A percentile compares a stretch with the other conserved stretches of the same genome.
Evolutionary conservation across 2,113 vertebrate genomes (phyloP).

Genomic region (Laticauda colubrina): DNA sequence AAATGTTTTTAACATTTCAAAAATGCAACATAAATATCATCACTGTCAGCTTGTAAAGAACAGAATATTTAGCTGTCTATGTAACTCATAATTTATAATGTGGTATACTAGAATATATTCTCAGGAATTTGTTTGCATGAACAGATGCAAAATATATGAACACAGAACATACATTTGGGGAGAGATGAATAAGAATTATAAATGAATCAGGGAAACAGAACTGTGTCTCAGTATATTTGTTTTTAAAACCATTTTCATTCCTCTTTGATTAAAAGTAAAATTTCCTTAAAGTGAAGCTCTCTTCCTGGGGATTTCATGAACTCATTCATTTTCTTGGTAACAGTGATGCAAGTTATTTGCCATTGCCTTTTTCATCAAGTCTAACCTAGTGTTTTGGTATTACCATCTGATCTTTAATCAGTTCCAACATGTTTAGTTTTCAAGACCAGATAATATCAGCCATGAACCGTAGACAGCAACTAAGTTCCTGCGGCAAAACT

Average conservation of each 20-base stretch:
- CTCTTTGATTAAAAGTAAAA: neutral
- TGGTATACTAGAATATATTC: neutral
- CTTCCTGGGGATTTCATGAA: neutral
- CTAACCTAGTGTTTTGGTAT: neutral
- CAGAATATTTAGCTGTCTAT: neutral
- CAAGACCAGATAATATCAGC: neutral
- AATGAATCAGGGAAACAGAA: conserved; percentile 1
- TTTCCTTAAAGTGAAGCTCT: neutral
- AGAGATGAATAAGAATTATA: neutral
- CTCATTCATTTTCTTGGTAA: neutral
- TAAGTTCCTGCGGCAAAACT: neutral
- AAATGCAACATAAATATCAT: conserved; percentile 7
- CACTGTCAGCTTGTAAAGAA: neutral
- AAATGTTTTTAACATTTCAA: neutral
- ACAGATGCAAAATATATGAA: neutral
- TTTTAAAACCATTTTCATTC: neutral
- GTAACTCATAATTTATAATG: neutral
- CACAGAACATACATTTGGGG: neutral
- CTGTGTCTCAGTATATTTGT: conserved; percentile 1
- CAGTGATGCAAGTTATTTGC: neutral
- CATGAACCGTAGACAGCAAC: neutral
- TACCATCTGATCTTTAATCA: neutral
- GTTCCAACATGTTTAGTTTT: neutral
- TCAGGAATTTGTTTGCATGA: neutral
- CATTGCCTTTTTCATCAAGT: neutral